Percentiles rank a stretch among this genome's conserved stretches.
phyloP scores from a whole-genome alignment of 1,140 invertebrate species.

The Drosophila nasuta region DNA sequence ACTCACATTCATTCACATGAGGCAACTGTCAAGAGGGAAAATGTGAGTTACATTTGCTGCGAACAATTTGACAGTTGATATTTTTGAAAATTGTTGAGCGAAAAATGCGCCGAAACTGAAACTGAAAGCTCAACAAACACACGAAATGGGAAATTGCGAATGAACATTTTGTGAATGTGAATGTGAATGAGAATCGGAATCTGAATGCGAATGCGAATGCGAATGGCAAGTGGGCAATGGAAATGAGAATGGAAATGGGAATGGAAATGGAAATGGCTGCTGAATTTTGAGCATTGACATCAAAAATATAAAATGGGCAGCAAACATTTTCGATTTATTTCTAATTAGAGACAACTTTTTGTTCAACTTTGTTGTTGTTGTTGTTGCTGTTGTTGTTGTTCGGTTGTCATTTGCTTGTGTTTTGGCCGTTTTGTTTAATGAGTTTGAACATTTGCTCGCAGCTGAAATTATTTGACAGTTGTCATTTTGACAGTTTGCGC shows the following conservation, averaged over 20 bases:
- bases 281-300: conserved; percentile 69
- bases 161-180: conserved; percentile 3
- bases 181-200: background rate
- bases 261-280: conserved; percentile 47
- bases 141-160: conserved; percentile 9
- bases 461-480: conserved; percentile 79
- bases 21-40: conserved; percentile 54
- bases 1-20: conserved; percentile 6
- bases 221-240: conserved; percentile 18
- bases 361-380: conserved; percentile 33
- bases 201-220: conserved; percentile 34
- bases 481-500: conserved; percentile 66
- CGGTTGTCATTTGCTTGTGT: conserved; percentile 25
- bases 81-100: conserved; percentile 78
- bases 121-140: background rate
- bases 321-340: conserved; percentile 82
- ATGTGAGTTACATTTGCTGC: conserved; percentile 70
- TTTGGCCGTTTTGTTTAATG: conserved; percentile 67
- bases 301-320: conserved; percentile 62
- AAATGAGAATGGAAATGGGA: background rate
- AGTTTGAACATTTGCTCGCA: conserved; percentile 77
- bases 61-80: conserved; percentile 82
- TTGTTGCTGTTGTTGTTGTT: conserved; percentile 37
- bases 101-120: conserved; percentile 41
- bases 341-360: conserved; percentile 78